Base-by-base conservation (phyloP, 2,888 invertebrate genomes). In the Hydrotaea diabolus region DNA sequence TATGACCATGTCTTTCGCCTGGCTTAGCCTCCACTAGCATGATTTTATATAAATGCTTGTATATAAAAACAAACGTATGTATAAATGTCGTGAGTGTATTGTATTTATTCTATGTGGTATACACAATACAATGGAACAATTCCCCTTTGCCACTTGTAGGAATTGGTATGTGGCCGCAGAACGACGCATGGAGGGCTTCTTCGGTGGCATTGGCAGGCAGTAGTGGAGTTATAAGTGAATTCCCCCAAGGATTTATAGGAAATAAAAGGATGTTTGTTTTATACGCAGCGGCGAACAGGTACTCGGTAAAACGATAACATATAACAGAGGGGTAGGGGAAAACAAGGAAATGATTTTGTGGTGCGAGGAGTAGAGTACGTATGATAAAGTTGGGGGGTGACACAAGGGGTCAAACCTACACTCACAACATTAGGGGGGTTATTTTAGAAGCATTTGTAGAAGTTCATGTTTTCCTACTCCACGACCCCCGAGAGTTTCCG, bases 71-170 rank as follows among this genome's bases (percentile, higher is more conserved):
- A 36, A 17, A 17, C 15, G 2, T 13, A 21, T 66, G 43, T 64
- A n/a, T 62, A 2, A 9, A 49, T 49, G 13, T 36, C 3, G 3
- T 36, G 36, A 5, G 36, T 39, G 49, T 49, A n/a, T 23, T 59
- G 59, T 59, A 59, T 26, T 59, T 59, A 23, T 59, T 59, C 15
- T 59, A 23, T 59, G 11, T n/a, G n/a, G n/a, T 26, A 26, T 8
- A 59, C 59, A 26, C 23, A 59, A 57, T 55, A 75, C n/a, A 36
- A 69, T 77, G 71, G 57, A 77, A 75, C 72, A 81, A 81, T 72
- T 81, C 84, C 78, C 80, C 76, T 84, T 84, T 78, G 84, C 72
- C 81, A 81, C 81, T 81, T 84, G 84, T 76, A 81, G 19, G 73
- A 76, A 76, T 77, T 72, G 72, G 8, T 59, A 3, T 39, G 59